Percentiles rank a stretch among this genome's conserved stretches.
These are phyloP conservation scores for Malacosoma neustria DNA, from an alignment of 2,888 invertebrate genomes.

Conservation along the genomic window DNA sequence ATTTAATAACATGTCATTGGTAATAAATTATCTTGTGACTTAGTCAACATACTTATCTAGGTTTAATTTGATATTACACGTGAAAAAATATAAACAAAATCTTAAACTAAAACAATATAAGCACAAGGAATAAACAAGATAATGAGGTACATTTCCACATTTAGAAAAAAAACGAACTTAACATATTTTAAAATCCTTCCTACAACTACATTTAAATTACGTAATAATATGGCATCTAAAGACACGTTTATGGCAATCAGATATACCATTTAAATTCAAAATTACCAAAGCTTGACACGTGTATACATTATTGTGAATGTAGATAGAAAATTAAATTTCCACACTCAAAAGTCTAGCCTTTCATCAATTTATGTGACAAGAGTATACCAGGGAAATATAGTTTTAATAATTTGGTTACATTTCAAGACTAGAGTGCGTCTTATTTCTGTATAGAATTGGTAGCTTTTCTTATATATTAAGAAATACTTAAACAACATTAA, in stretches of 20 bases:
- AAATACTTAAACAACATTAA: neutral
- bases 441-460: neutral
- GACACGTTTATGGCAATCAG: conserved; percentile 59
- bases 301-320: no score
- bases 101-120: conserved; percentile 24
- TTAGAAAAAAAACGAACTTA: conserved; percentile 43
- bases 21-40: conserved; percentile 74
- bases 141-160: conserved; percentile 46
- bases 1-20: conserved; percentile 72
- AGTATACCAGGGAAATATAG: no score
- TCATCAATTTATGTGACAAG: no score
- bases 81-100: conserved; percentile 27
- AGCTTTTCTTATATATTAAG: neutral
- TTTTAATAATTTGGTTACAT: conserved; percentile 18
- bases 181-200: conserved; percentile 32
- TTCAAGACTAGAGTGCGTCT: conserved; percentile 7
- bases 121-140: conserved; percentile 36
- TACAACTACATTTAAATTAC: conserved; percentile 35
- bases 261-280: no score
- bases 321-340: no score
- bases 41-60: conserved; percentile 63
- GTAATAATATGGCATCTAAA: conserved; percentile 63
- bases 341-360: no score
- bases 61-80: conserved; percentile 33
- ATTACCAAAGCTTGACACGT: no score